phyloP scores from a whole-genome alignment of 2,797 vertebrate species.

The Cercopithecus diana region DNA sequence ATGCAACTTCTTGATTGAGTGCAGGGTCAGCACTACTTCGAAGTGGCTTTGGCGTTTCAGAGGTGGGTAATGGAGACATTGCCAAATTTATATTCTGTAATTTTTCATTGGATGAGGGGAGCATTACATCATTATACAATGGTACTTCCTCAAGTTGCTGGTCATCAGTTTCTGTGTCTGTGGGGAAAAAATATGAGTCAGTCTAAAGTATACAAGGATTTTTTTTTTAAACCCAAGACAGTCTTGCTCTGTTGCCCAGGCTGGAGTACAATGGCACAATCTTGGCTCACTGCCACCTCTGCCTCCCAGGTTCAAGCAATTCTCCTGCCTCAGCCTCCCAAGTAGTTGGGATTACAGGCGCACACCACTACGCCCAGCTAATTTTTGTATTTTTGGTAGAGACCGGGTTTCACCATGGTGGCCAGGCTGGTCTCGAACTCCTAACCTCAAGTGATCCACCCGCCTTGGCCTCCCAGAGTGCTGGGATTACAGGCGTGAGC shows the following conservation, averaged over 20 bases:
- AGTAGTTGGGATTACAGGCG: neutral
- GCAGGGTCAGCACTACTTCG: slow-evolving; percentile 88
- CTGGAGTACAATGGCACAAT: neutral
- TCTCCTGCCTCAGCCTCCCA: neutral
- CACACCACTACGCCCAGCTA: neutral
- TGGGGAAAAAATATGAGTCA: neutral
- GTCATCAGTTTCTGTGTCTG: slow-evolving; percentile 89
- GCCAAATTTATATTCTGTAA: slow-evolving; percentile 88
- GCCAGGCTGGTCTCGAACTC: neutral
- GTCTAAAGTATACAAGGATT: slow-evolving; percentile 24
- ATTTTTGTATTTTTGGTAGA: neutral
- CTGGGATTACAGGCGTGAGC: neutral
- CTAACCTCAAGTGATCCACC: neutral
- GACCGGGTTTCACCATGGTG: neutral
- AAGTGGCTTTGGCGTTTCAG: slow-evolving; percentile 88
- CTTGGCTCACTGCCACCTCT: neutral
- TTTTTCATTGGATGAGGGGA: slow-evolving; percentile 93
- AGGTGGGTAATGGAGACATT: slow-evolving; percentile 90
- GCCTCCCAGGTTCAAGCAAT: neutral
- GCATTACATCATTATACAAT: slow-evolving; percentile 98
- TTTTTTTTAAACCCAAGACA: neutral
- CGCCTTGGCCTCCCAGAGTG: neutral
- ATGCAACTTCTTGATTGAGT: slow-evolving; percentile 86
- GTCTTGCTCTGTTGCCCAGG: neutral
- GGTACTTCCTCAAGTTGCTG: slow-evolving; percentile 91